A percentile compares a stretch with the other conserved stretches of the same genome.
phyloP scores from a whole-genome alignment of 1,140 invertebrate genomes.

The Nylanderia fulva region DNA sequence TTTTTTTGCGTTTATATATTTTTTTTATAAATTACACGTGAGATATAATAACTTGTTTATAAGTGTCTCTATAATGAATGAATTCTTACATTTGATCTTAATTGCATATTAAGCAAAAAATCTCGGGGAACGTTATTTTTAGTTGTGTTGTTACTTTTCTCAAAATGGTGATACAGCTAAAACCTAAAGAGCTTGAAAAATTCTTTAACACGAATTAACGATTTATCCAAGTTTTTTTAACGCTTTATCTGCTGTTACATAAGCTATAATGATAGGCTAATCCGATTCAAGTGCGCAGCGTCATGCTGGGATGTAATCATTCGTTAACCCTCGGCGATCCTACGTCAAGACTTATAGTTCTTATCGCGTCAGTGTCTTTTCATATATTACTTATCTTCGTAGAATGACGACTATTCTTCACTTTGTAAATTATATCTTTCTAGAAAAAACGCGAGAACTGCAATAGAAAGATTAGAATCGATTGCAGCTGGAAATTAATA shows the following conservation, averaged over 20 bases:
- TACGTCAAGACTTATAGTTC: neutral
- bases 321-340: neutral
- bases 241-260: conserved; percentile 33
- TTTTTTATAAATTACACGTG: too few species aligned
- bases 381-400: neutral
- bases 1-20: too few species aligned
- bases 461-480: neutral
- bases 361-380: neutral
- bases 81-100: too few species aligned
- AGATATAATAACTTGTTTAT: too few species aligned
- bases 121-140: neutral
- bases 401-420: neutral
- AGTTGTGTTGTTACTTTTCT: neutral
- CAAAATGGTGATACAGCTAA: neutral
- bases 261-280: conserved; percentile 40
- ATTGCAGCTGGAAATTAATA: neutral
- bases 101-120: too few species aligned
- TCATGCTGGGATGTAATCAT: conserved; percentile 13
- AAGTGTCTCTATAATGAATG: too few species aligned
- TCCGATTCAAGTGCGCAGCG: neutral
- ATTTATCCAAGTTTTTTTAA: neutral
- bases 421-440: neutral
- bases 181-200: neutral
- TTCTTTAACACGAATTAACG: neutral
- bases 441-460: neutral